Evolutionary conservation across 2,888 invertebrate species (phyloP).

Genomic region (Branchipolynoe longqiensis): DNA sequence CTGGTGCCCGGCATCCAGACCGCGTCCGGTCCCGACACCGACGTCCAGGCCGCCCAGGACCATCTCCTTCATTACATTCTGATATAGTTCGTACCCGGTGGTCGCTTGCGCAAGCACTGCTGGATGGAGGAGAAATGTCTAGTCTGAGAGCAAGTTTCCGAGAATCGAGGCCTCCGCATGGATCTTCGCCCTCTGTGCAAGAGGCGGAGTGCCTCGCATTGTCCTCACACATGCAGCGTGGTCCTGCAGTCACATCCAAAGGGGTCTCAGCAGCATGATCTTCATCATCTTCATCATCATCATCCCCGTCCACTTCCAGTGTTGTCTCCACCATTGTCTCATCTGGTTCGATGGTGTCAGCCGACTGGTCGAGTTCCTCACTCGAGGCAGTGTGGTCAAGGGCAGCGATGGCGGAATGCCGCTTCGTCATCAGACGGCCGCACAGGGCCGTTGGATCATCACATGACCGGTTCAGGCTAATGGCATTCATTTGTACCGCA

Average conservation of each 20-base stretch:
- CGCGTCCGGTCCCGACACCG: constrained; percentile 24
- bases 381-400: neutral
- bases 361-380: constrained; percentile 6
- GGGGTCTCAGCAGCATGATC: neutral
- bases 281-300: neutral
- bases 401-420: neutral
- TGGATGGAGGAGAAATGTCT: neutral
- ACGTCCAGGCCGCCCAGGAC: neutral
- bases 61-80: constrained; percentile 3
- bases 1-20: neutral
- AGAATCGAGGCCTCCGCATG: neutral
- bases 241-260: neutral
- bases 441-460: constrained; percentile 9
- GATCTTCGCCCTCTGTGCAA: neutral
- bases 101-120: too few relatives aligned
- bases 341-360: constrained; percentile 23
- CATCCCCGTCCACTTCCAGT: neutral
- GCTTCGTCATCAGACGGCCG: neutral
- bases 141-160: neutral
- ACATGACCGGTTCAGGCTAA: constrained; percentile 21
- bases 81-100: constrained; percentile 41
- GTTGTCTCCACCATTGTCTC: too few relatives aligned
- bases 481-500: neutral
- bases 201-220: neutral
- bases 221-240: neutral